Percentiles rank a stretch among this genome's conserved stretches.
Conservation (phyloP, 2,797 vertebrate genomes). For the Arnoldichthys spilopterus region DNA sequence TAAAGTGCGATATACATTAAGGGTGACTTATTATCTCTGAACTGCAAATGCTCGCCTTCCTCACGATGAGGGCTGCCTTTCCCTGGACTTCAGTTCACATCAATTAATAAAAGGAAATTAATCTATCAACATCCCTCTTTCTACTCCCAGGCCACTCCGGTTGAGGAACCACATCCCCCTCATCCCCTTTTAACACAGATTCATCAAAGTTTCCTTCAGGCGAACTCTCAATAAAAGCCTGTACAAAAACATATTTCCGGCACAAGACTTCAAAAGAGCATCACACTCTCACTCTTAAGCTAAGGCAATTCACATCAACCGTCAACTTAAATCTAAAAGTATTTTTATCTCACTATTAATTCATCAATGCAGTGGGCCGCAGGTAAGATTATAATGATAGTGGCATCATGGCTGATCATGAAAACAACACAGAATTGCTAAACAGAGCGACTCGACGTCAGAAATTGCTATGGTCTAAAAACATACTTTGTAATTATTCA, state of each 20-base stretch:
- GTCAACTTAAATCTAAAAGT: constrained; percentile 28
- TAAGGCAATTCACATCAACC: constrained; percentile 27
- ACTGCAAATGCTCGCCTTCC: constrained; percentile 4
- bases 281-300: not conserved
- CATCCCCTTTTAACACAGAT: constrained; percentile 28
- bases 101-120: constrained; percentile 44
- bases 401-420: constrained; percentile 4
- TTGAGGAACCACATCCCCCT: constrained; percentile 16
- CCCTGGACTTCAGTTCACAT: constrained; percentile 30
- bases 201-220: constrained; percentile 34
- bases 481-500: constrained; percentile 3
- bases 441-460: not conserved
- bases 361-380: constrained; percentile 48
- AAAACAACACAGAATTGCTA: not conserved
- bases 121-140: constrained; percentile 10
- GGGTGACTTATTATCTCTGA: constrained; percentile 8
- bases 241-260: constrained; percentile 14
- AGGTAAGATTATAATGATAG: constrained; percentile 40
- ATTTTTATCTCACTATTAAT: constrained; percentile 53
- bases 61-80: not conserved
- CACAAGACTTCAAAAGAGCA: constrained; percentile 11
- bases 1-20: no score
- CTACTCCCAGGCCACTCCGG: not conserved
- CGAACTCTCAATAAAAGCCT: not conserved
- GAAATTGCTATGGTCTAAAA: not conserved